phyloP scores from a whole-genome alignment of 1,140 invertebrate genomes.

The Mercenaria mercenaria region DNA sequence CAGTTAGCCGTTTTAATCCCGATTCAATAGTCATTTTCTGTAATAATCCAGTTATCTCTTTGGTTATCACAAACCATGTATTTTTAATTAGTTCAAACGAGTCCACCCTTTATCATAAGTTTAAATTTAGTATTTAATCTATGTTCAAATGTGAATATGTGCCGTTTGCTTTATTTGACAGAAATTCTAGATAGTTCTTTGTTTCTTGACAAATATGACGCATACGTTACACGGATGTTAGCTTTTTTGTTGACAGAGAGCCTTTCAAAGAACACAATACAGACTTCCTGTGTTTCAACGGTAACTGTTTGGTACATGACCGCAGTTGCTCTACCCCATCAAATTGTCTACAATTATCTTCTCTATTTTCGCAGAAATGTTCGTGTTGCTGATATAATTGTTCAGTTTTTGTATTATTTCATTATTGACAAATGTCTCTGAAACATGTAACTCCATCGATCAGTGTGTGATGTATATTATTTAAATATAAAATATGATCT shows the following conservation, averaged over 20 bases:
- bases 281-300: not conserved
- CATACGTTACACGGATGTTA: no score
- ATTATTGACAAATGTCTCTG: not conserved
- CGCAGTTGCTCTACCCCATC: not conserved
- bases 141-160: no score
- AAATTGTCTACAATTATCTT: not conserved
- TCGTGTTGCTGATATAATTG: not conserved
- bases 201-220: no score
- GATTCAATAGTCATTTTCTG: not conserved
- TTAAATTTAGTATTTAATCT: no score
- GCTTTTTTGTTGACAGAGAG: no score
- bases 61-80: no score
- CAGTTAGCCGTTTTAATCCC: not conserved
- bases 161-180: no score
- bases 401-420: conserved; percentile 2
- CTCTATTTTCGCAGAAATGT: not conserved
- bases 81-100: no score
- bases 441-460: not conserved
- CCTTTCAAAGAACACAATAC: not conserved
- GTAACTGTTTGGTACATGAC: not conserved
- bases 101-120: no score
- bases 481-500: no score
- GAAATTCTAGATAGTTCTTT: no score
- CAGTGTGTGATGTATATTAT: not conserved
- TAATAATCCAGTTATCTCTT: no score